Evolutionary conservation across 2,888 invertebrate species (phyloP), one percentile per base, ranked within the genome.

Genomic region (Papilio gigon): DNA sequence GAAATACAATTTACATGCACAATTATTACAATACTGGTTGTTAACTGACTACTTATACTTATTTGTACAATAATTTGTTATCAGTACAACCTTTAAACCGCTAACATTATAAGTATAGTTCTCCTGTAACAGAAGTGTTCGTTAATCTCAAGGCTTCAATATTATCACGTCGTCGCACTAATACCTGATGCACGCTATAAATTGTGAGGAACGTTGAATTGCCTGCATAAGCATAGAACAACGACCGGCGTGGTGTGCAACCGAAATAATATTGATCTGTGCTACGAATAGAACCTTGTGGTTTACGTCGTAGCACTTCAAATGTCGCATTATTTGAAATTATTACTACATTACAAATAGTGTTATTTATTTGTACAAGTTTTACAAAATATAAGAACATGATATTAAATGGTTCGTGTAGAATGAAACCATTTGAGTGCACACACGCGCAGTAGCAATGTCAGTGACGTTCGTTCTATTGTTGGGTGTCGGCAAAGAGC

Each of bases 261-360:
- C 53, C 22, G 53, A 56, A 56, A 56, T 56, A 56, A n/a, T 56
- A 56, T 56, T 56, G 53, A 56, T 56, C 17, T 30, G 27, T 22
- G 17, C 30, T 56, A n/a, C n/a, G n/a, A n/a, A n/a, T n/a, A 30
- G 53, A 27, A n/a, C 17, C n/a, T 27, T 8, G 53, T 17, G 30
- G 30, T 9, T 56, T 30, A 30, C 30, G 9, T 30, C 30, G n/a
- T 9, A 25, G n/a, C 30, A n/a, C 25, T 56, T 4, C 30, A 56
- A 30, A 56, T 30, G 53, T 56, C 30, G 53, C n/a, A 11, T 17
- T 8, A 2, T 42, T 25, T 12, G 12, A 12, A 22, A 11, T 50
- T 12, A 17, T n/a, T n/a, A 17, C 8, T 30, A 9, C 30, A 56
- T 17, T 17, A 30, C 4, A 4, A 17, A n/a, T 56, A 9, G 4